Evolutionary conservation across 2,888 invertebrate genomes (phyloP).

Genomic region (Mantis religiosa): DNA sequence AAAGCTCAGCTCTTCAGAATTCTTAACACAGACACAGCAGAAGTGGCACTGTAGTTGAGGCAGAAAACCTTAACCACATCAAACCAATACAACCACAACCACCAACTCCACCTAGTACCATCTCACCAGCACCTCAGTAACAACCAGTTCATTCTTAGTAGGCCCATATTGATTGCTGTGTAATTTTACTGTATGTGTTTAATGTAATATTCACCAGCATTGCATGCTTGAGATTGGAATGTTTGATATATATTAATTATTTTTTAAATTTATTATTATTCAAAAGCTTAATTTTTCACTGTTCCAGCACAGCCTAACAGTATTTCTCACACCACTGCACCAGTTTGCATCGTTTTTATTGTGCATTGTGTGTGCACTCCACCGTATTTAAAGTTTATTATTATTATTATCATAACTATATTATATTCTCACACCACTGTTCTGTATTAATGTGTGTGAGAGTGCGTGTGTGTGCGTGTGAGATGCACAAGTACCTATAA

Average conservation of each 20-base stretch:
- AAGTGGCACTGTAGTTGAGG: slow-evolving; percentile 6
- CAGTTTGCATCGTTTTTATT: slow-evolving; percentile 30
- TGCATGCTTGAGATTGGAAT: slow-evolving; percentile 32
- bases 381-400: slow-evolving; percentile 18
- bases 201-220: slow-evolving; percentile 24
- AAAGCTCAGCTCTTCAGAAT: background rate
- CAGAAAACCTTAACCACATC: background rate
- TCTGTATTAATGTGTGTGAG: slow-evolving; percentile 31
- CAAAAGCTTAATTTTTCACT: slow-evolving; percentile 33
- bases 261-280: slow-evolving; percentile 24
- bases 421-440: slow-evolving; percentile 27
- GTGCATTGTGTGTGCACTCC: slow-evolving; percentile 33
- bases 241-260: slow-evolving; percentile 27
- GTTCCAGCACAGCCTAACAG: slow-evolving; percentile 33
- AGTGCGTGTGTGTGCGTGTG: slow-evolving; percentile 31
- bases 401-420: slow-evolving; percentile 4
- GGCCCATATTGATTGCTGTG: slow-evolving; percentile 14
- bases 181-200: slow-evolving; percentile 23
- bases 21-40: background rate
- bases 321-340: slow-evolving; percentile 32
- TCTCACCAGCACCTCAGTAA: slow-evolving; percentile 9
- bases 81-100: background rate
- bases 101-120: background rate
- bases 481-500: slow-evolving; percentile 18
- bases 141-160: slow-evolving; percentile 4